These are phyloP conservation scores for Homarus americanus DNA, from an alignment of 1,140 invertebrate species.

Conservation along the genomic window DNA sequence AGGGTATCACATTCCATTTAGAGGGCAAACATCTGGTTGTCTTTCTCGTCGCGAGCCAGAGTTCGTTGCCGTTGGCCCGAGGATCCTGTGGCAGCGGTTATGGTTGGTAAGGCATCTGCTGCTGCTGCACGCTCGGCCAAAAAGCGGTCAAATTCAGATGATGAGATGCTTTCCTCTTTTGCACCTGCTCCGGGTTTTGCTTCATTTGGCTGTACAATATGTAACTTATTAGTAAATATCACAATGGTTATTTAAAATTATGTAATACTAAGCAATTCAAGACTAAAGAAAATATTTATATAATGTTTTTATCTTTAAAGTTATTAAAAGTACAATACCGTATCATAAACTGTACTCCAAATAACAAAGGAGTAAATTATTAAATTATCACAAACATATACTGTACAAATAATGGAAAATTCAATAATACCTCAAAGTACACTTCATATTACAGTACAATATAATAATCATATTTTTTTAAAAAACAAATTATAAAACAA, in stretches of 20 bases:
- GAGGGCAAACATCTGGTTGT: slow-evolving; percentile 69
- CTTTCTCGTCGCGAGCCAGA: slow-evolving; percentile 56
- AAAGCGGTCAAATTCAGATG: slow-evolving; percentile 95
- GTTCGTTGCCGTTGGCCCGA: slow-evolving; percentile 50
- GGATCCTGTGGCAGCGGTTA: slow-evolving; percentile 76
- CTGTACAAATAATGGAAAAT: no score
- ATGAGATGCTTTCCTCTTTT: slow-evolving; percentile 86
- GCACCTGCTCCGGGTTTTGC: neutral
- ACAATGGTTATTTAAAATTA: neutral
- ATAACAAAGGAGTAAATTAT: neutral
- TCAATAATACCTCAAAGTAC: neutral
- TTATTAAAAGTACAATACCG: no score
- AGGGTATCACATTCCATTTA: slow-evolving; percentile 3
- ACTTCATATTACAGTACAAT: no score
- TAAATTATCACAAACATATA: neutral
- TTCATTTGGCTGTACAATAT: neutral
- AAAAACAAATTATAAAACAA: neutral
- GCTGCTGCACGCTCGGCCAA: slow-evolving; percentile 92
- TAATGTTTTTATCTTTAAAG: no score
- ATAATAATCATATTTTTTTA: no score
- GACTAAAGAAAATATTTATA: neutral
- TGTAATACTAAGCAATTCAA: neutral
- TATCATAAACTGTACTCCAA: no score
- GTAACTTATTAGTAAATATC: neutral
- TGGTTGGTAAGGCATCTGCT: slow-evolving; percentile 79